Evolutionary conservation across 2,113 vertebrate genomes (phyloP), one percentile per base, ranked within the genome.

Genomic region (Pseudois nayaur): DNA sequence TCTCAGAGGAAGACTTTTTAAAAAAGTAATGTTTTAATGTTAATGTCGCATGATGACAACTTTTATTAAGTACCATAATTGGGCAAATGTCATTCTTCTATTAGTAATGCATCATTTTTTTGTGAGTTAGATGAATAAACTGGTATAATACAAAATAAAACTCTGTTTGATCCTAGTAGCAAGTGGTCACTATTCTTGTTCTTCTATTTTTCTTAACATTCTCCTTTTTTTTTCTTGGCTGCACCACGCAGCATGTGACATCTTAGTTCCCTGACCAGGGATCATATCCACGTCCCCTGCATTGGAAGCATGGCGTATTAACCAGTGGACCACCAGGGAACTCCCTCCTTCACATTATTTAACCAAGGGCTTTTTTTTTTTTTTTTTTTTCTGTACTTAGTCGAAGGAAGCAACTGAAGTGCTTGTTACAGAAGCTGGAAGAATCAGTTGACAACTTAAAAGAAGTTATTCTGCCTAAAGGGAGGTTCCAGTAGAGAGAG

Each of bases 401-500:
- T 86, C 13, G 85, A 82, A 87, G 6, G 40, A 92, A 96, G 48
- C 40, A 94, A 57, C 29, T 90, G 74, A 92, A 91, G 45, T n/a
- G 36, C 52, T 94, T 93, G 25, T 16, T 59, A 88, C 8, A 1
- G 45, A 88, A 91, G 12, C 29, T 90, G 78, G 25, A 82, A 52
- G 23, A 87, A 71, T 71, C 45, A 87, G 67, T 5, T 59, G 36
- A 29, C 11, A 76, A 45, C 59, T 92, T 95, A 52, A 93, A 83
- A 89, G 60, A 85, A 93, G 52, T 59, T 93, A 87, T 74, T 94
- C 59, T 94, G 36, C 36, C 11, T 79, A 87, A 95, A 93, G 29
- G 27, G 12, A 62, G 54, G 15, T 92, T 71, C 31, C 48, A 71
- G 40, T 13, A 86, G 27, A 91, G 33, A 67, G 54, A 90, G 16